Evolutionary conservation across 2,113 vertebrate species (phyloP), one percentile per base, ranked within the genome.

Genomic region (Phaetusa simplex): DNA sequence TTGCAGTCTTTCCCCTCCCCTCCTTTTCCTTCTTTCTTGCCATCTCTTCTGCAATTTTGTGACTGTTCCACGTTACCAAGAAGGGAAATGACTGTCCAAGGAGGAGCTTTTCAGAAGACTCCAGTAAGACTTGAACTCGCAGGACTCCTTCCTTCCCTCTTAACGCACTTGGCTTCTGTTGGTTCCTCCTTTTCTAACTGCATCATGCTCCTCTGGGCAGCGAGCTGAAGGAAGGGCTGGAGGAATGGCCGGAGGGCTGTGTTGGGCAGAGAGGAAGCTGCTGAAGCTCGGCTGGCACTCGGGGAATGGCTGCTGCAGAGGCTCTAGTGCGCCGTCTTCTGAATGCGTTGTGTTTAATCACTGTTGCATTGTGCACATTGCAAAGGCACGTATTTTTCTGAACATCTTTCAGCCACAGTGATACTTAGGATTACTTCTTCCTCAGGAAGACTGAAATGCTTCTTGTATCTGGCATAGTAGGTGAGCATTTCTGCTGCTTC

Each of bases 21-120:
- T 11, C 15, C 43, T 58, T 70, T 40, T 32, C 47, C 38, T 12
- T 11, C 23, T 36, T 50, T 42, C 26, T 76, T 65, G n/a, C 42
- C 45, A 7, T 73, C 78, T 82, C 53, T 69, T 42, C 14, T 70
- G 45, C 78, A 61, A 1, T 59, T 71, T 18, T 59, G 12, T 74
- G 71, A 42, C 45, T 42, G n/a, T 14, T 23, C 50, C 32, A 11
- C 0, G 0, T 67, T 55, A 14, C 43, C 49, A 42, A n/a, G 73
- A 40, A 29, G 10, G 59, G 40, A 59, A 30, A 74, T 70, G 64
- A 14, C 49, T 73, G 32, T 50, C 62, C 71, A 30, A 32, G 38
- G 80, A 66, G 13, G 23, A 67, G 42, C 52, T 70, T 81, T 70
- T 72, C 52, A 36, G 6, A 24, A 90, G 56, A 47, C 36, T 72